phyloP scores from a whole-genome alignment of 2,113 vertebrate genomes.

The Alligator sinensis region DNA sequence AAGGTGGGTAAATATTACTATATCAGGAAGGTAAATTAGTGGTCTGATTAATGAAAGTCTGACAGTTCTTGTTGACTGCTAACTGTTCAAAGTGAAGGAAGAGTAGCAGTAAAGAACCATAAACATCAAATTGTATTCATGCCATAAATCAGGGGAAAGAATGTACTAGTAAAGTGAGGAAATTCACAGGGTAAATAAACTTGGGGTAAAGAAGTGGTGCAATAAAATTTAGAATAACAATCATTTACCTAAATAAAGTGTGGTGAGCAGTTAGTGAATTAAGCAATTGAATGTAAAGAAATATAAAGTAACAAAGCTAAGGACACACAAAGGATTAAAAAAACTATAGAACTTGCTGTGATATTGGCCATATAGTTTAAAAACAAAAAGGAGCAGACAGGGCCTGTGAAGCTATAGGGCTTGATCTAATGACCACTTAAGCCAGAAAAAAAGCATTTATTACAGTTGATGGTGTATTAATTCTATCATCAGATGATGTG shows the following conservation, averaged over 20 bases:
- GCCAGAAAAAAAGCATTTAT: background rate
- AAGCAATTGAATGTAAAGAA: background rate
- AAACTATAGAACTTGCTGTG: background rate
- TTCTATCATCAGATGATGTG: background rate
- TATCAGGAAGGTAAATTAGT: background rate
- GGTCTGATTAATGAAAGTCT: background rate
- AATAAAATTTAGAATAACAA: constrained; percentile 50
- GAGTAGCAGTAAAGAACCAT: background rate
- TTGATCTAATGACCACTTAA: background rate
- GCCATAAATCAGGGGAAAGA: constrained; percentile 21
- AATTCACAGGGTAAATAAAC: constrained; percentile 22
- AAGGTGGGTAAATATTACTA: background rate
- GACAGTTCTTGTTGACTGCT: background rate
- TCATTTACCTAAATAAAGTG: constrained; percentile 37
- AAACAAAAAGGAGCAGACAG: background rate
- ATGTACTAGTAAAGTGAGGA: constrained; percentile 51
- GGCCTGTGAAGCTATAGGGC: background rate
- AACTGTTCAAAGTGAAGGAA: constrained; percentile 35
- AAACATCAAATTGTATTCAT: background rate
- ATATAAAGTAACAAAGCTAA: background rate
- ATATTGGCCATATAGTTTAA: background rate
- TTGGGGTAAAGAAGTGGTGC: constrained; percentile 21
- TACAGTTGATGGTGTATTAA: background rate
- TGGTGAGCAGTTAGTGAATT: background rate
- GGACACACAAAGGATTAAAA: background rate